Conservation (phyloP, 2,797 vertebrate species). For the Neosalanx taihuensis region DNA sequence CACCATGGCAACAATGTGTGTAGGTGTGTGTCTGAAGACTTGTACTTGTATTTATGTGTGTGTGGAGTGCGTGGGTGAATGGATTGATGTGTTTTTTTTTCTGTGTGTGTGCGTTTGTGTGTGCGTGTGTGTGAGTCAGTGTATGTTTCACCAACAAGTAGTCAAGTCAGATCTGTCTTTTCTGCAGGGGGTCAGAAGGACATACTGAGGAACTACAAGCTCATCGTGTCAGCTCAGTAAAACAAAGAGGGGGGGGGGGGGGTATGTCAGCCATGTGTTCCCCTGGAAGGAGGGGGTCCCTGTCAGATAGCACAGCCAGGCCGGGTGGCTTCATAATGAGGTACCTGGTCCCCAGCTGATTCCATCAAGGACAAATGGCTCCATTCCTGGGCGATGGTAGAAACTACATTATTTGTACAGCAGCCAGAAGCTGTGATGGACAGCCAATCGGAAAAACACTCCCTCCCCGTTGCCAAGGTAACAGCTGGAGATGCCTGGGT, state of each 20-base stretch:
- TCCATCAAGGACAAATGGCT: neutral
- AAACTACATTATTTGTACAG: neutral
- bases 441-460: neutral
- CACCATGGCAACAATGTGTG: slow-evolving; percentile 1
- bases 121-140: neutral
- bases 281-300: no score
- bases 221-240: neutral
- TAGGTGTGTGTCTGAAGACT: neutral
- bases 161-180: neutral
- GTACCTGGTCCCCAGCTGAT: neutral
- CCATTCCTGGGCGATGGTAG: neutral
- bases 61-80: neutral
- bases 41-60: no score
- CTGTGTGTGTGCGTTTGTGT: neutral
- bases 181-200: neutral
- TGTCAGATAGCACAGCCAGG: no score
- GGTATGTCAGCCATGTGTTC: no score
- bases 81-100: neutral
- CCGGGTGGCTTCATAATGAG: no score
- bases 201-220: neutral
- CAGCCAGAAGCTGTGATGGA: neutral
- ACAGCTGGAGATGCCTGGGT: neutral
- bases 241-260: no score
- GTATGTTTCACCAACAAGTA: neutral
- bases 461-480: neutral